A percentile compares a stretch with the other conserved stretches of the same genome.
Evolutionary conservation across 1,140 invertebrate species (phyloP).

Genomic region (Phenacoccus solenopsis): DNA sequence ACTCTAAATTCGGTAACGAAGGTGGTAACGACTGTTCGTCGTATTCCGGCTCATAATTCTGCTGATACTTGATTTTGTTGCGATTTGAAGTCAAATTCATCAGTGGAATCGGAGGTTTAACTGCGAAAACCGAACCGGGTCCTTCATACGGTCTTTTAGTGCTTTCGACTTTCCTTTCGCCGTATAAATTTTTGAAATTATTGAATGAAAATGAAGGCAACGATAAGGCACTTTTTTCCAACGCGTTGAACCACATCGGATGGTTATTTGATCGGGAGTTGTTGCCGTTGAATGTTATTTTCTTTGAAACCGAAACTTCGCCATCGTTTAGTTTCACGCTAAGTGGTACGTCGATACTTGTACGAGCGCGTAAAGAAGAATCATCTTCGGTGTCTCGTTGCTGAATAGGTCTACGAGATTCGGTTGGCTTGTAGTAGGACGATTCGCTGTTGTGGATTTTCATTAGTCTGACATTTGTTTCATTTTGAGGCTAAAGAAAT

Average conservation of each 20-base stretch:
- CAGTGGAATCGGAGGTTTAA: not conserved
- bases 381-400: not conserved
- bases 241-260: not conserved
- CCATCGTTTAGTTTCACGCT: not conserved
- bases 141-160: not conserved
- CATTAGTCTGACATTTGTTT: not conserved
- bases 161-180: not conserved
- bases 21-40: conserved; percentile 52
- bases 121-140: not conserved
- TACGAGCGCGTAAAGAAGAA: not conserved
- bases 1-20: conserved; percentile 56
- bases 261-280: not conserved
- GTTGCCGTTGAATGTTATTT: not conserved
- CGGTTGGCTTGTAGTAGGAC: not conserved
- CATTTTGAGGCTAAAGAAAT: not conserved
- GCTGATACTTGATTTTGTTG: not conserved
- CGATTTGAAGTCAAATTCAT: not conserved
- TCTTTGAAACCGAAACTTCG: not conserved
- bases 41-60: conserved; percentile 46
- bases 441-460: not conserved
- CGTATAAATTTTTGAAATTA: not conserved
- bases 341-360: not conserved
- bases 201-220: not conserved
- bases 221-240: not conserved
- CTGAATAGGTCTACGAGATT: not conserved